phyloP scores from a whole-genome alignment of 2,113 vertebrate genomes.

The Coreoperca whiteheadi region DNA sequence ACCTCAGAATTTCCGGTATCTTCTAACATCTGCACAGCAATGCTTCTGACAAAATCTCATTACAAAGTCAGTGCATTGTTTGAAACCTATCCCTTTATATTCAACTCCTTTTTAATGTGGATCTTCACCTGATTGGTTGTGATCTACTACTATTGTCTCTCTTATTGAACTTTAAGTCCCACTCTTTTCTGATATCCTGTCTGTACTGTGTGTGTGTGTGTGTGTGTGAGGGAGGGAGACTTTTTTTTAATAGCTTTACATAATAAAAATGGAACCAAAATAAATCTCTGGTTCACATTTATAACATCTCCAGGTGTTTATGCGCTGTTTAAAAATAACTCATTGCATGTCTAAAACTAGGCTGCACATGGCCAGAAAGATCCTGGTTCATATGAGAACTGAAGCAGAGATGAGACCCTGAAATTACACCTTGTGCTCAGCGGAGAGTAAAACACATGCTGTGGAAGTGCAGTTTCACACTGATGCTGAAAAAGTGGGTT shows the following conservation, averaged over 20 bases:
- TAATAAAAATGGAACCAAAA: not conserved
- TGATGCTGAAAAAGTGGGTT: conserved; percentile 20
- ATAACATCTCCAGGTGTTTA: not conserved
- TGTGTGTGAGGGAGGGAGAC: not conserved
- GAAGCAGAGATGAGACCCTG: conserved; percentile 13
- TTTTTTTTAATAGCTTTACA: not conserved
- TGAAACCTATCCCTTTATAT: not conserved
- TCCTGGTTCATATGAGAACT: not conserved
- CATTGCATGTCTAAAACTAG: not conserved
- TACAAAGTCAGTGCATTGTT: not conserved
- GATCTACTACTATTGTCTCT: not conserved
- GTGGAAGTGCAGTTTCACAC: conserved; percentile 51
- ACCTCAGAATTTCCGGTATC: conserved; percentile 32
- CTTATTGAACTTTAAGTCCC: not conserved
- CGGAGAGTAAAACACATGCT: conserved; percentile 27
- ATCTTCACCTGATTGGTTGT: not conserved
- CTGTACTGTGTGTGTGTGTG: no score
- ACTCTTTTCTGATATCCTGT: not conserved
- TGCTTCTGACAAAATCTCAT: conserved; percentile 9
- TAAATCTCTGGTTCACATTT: not conserved
- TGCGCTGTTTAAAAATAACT: not conserved
- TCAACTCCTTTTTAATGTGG: not conserved
- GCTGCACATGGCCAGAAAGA: not conserved
- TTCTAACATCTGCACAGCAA: conserved; percentile 47
- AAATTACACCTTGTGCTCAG: conserved; percentile 18